Evolutionary conservation across 2,888 invertebrate species (phyloP), one percentile per base, ranked within the genome.

Genomic region (Sinotaia quadrata): DNA sequence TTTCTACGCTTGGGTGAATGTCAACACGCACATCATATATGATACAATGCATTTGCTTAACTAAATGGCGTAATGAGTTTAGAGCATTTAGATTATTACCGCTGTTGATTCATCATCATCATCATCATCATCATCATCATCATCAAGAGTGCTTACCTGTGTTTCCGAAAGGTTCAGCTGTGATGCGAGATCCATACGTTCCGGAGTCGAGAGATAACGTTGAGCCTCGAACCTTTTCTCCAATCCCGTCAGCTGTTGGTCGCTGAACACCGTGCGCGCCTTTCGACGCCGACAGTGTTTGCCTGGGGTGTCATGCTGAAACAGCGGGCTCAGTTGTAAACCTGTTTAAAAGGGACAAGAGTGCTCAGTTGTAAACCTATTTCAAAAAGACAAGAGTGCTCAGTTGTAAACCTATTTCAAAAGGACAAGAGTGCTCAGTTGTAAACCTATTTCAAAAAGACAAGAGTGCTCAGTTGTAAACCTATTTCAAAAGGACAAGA

Each of bases 191-290:
- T 98, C 98, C 15, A 98, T 96, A 7, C 98, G 91, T 88, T 98
- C 98, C 0, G 98, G 98, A 0, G 98, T 98, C 24, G 96, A 97
- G 2, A 98, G 91, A 89, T 98, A 97, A 69, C 97, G 91, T 87
- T 98, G 98, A 1, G 94, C 93, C 84, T 97, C 97, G 88, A 98
- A 98, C 58, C 97, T 91, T 83, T 97, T 97, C 87, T 98, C 98
- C 78, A 98, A 89, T 57, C 98, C 98, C 88, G 86, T 91, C 49
- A 92, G 86, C 81, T 92, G 92, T 75, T 91, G 91, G 82, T 92
- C 92, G 68, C 91, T 91, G 87, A 92, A 92, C 29, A 93, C 99
- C 0, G 98, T 99, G 75, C 99, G 90, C 0, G 98, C 99, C 91
- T 99, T 98, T 81, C 98, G 91, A 82, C 98, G 92, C 1, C 98